Evolutionary conservation across 2,888 invertebrate genomes (phyloP), one percentile per base, ranked within the genome.

Genomic region (Drosophila rubida): DNA sequence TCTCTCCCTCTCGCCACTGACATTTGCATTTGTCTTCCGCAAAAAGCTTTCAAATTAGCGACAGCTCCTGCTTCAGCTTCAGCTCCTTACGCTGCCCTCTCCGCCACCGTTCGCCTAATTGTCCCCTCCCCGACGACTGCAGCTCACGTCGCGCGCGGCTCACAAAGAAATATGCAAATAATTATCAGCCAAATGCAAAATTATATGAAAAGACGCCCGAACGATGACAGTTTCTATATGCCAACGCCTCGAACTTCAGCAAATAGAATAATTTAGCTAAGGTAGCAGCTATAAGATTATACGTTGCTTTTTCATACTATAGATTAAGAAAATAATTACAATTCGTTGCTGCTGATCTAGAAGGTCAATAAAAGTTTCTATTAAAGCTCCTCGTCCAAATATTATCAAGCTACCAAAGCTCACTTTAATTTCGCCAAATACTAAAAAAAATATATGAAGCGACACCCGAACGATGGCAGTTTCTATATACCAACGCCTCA

Each of bases 1-100:
- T n/a, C n/a, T n/a, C n/a, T n/a, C n/a, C n/a, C n/a, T n/a, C n/a
- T n/a, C n/a, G n/a, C n/a, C n/a, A 61, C 82, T 84, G 85, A 81
- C 82, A 83, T 83, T 84, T 83, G 85, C 87, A 87, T 83, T 83
- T 83, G 84, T 83, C 87, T 77, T 70, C 49, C 44, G 55, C 64
- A 78, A 83, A 83, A 83, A 84, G 82, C 82, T 87, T 83, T 83
- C 85, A 84, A 83, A 83, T 83, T 83, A 87, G 82, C 65, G 58
- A 75, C 84, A 76, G 60, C 63, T 66, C 16, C 73, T 60, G 51
- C 49, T 80, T 55, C 84, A 76, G 60, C 63, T 66, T 13, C 73
- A 64, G 51, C 49, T 80, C 59, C 63, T 6, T 42, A 48, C 50
- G 50, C 49, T 59, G 22, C 27, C 8, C n/a, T 25, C 8, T 4